Conservation (phyloP, 2,797 vertebrate species). For the Anguilla anguilla region DNA sequence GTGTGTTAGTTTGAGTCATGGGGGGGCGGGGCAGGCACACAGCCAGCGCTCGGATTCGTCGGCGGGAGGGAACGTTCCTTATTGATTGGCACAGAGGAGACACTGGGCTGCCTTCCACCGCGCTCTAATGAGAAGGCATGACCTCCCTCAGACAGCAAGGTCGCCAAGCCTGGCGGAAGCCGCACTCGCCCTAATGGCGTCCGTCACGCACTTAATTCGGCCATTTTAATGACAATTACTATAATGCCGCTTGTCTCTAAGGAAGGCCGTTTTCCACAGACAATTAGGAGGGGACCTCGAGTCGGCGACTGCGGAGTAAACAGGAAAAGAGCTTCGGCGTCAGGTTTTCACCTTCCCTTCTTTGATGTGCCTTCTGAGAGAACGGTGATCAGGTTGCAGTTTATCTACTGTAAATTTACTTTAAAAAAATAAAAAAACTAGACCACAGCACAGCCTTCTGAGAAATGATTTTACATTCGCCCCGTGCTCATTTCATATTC, state of each 20-base stretch:
- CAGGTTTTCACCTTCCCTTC: not conserved
- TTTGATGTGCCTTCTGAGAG: not conserved
- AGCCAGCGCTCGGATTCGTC: conserved; percentile 78
- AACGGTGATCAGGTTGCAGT: not conserved
- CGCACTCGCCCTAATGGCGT: conserved; percentile 83
- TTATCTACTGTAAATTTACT: not conserved
- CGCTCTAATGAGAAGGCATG: conserved; percentile 83
- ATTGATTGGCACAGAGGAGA: conserved; percentile 84
- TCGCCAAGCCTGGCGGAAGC: conserved; percentile 82
- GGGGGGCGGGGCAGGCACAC: conserved; percentile 61
- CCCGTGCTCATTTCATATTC: not conserved
- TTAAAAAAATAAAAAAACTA: not conserved
- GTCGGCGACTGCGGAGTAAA: not conserved
- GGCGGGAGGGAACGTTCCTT: conserved; percentile 69
- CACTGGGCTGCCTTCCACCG: conserved; percentile 80
- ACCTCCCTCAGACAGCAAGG: conserved; percentile 84
- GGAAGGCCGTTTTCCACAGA: conserved; percentile 68
- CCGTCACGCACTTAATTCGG: conserved; percentile 77
- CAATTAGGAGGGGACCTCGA: conserved; percentile 55
- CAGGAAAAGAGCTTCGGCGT: not conserved
- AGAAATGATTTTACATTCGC: not conserved
- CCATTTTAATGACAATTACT: conserved; percentile 81
- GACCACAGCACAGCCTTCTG: not conserved
- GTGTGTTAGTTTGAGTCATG: conserved; percentile 22
- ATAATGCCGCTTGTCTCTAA: conserved; percentile 73